Evolutionary conservation across 35 echinoderm and acorn worm species (phyloP).

Genomic region (Lytechinus pictus): DNA sequence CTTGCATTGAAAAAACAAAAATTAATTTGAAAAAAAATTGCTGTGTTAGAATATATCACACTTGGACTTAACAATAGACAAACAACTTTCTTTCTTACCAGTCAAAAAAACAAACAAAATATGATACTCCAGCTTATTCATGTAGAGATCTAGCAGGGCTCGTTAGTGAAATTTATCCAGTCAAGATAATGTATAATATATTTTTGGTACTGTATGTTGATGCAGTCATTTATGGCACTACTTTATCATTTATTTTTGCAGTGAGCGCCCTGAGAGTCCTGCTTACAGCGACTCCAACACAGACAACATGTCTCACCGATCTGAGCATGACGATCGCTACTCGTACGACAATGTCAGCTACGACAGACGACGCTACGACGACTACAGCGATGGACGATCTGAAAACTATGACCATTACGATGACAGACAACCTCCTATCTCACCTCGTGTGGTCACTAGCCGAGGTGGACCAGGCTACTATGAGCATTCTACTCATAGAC

Average conservation of each 20-base stretch:
- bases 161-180: no score
- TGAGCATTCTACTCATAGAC: slow-evolving; percentile 72
- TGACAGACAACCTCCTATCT: background rate
- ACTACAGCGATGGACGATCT: slow-evolving; percentile 45
- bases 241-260: background rate
- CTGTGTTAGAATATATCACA: no score
- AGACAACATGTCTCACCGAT: slow-evolving; percentile 62
- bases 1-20: no score
- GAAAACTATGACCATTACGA: slow-evolving; percentile 46
- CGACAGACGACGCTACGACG: slow-evolving; percentile 56
- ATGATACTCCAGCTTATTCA: no score
- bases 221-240: no score
- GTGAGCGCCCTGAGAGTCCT: slow-evolving; percentile 46
- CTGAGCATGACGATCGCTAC: slow-evolving; percentile 57
- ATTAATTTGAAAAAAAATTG: no score
- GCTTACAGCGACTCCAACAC: slow-evolving; percentile 57
- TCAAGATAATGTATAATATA: no score
- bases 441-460: background rate
- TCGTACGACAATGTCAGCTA: slow-evolving; percentile 63
- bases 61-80: no score
- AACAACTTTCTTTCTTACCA: no score
- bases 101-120: no score
- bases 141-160: no score
- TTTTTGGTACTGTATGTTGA: no score
- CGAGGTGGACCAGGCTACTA: slow-evolving; percentile 62